Conservation (phyloP, 2,797 vertebrate genomes). For the Phylloscopus collybita region DNA sequence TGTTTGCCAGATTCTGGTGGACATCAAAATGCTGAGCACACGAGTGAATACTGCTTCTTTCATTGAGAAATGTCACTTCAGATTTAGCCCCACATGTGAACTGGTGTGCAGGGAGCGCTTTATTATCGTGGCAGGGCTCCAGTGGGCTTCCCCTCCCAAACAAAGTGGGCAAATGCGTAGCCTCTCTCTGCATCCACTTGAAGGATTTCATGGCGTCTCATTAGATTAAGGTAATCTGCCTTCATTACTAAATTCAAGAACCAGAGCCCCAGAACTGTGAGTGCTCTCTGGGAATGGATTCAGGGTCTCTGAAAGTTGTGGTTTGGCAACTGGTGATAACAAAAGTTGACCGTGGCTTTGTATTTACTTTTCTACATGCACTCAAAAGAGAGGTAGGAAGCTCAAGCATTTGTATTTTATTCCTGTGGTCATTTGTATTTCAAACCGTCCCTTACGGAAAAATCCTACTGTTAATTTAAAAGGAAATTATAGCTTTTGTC, state of each 20-base stretch:
- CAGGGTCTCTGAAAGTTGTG: neutral
- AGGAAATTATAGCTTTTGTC: neutral
- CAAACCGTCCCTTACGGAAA: neutral
- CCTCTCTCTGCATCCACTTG: neutral
- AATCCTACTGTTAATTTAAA: conserved; percentile 5
- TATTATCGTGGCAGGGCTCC: neutral
- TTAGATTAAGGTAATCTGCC: conserved; percentile 66
- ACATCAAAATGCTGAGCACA: conserved; percentile 38
- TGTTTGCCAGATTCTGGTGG: conserved; percentile 19
- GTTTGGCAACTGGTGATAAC: neutral
- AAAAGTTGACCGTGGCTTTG: neutral
- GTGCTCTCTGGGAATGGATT: neutral
- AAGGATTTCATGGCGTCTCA: conserved; percentile 65
- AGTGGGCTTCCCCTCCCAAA: conserved; percentile 27
- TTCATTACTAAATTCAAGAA: conserved; percentile 48
- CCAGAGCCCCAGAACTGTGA: neutral
- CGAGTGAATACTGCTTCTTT: conserved; percentile 29
- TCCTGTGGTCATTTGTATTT: neutral
- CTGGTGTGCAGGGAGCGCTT: neutral
- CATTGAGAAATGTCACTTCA: conserved; percentile 41
- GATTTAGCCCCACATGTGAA: conserved; percentile 33
- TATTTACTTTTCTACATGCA: neutral
- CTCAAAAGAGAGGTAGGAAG: neutral
- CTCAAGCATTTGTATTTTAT: neutral
- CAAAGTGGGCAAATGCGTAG: neutral